Evolutionary conservation across 1,140 invertebrate genomes (phyloP).

Genomic region (Conus ventricosus): DNA sequence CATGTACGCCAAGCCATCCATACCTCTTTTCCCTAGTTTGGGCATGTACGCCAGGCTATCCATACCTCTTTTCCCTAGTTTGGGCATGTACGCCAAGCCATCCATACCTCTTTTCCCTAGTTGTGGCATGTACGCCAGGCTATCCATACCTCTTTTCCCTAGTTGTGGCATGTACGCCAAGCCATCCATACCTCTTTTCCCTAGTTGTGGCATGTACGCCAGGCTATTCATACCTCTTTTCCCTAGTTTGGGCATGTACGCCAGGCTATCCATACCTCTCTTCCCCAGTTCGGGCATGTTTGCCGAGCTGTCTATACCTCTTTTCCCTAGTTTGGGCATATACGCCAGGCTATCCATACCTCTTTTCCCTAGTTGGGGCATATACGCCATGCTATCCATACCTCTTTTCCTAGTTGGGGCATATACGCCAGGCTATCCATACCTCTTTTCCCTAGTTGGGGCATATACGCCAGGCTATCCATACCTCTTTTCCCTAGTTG

Average conservation of each 20-base stretch:
- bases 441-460: background rate
- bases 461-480: background rate
- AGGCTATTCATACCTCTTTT: conserved; percentile 27
- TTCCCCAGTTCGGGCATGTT: conserved; percentile 24
- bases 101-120: conserved; percentile 39
- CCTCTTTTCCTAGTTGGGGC: conserved; percentile 23
- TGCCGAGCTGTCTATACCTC: conserved; percentile 24
- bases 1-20: conserved; percentile 9
- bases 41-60: conserved; percentile 25
- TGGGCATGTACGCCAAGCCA: background rate
- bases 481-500: background rate
- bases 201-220: background rate
- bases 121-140: too few relatives aligned
- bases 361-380: background rate
- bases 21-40: conserved; percentile 30
- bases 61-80: conserved; percentile 33
- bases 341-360: background rate
- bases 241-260: conserved; percentile 24
- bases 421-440: conserved; percentile 18
- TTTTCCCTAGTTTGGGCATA: conserved; percentile 1
- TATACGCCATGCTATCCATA: background rate
- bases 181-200: too few relatives aligned
- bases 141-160: too few relatives aligned
- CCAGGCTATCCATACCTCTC: conserved; percentile 29
- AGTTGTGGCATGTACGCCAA: too few relatives aligned